Percentiles rank a stretch among this genome's conserved stretches.
Evolutionary conservation across 2,888 invertebrate species (phyloP).

Genomic region (Dioctria rufipes): DNA sequence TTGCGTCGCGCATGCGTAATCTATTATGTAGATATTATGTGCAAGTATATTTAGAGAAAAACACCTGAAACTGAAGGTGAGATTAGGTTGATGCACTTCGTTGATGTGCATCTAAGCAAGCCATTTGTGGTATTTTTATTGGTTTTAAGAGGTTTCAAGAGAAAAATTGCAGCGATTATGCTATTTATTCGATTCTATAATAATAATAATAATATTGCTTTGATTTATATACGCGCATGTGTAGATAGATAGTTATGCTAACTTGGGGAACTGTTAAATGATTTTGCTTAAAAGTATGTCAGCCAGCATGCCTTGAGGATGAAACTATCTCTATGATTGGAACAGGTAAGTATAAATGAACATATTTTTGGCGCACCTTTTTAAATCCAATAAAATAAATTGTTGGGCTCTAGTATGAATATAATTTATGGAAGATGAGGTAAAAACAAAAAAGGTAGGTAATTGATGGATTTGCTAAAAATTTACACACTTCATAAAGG

Average conservation of each 20-base stretch:
- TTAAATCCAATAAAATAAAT: not conserved
- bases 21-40: too few relatives aligned
- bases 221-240: not conserved
- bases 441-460: slow-evolving; percentile 14
- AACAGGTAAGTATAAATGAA: not conserved
- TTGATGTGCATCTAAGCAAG: not conserved
- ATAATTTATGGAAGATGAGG: slow-evolving; percentile 12
- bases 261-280: not conserved
- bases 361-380: slow-evolving; percentile 40
- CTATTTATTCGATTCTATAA: not conserved
- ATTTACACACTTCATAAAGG: not conserved
- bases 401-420: slow-evolving; percentile 2
- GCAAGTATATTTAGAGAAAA: not conserved
- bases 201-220: too few relatives aligned
- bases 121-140: not conserved
- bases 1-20: not conserved
- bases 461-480: not conserved
- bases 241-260: slow-evolving; percentile 15
- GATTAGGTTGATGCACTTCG: not conserved
- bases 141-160: not conserved
- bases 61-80: not conserved
- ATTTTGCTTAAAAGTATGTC: slow-evolving; percentile 27
- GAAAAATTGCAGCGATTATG: slow-evolving; percentile 1
- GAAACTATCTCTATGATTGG: not conserved
- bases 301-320: slow-evolving; percentile 30